Evolutionary conservation across 2,797 vertebrate genomes (phyloP).

Genomic region (Hafferia zeledoni): DNA sequence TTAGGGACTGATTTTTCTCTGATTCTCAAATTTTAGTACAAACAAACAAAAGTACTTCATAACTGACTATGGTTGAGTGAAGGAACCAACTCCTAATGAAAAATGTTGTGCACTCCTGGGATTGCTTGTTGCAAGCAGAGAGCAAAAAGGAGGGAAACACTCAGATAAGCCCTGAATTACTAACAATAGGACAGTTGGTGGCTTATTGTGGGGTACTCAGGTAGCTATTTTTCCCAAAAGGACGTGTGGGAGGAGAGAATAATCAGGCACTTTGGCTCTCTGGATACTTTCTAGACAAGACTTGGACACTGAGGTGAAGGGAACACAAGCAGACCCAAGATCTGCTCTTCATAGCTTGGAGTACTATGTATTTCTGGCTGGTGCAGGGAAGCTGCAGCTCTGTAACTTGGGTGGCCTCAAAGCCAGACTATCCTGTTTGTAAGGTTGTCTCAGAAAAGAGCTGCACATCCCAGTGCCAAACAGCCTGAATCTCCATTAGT

Average conservation of each 20-base stretch:
- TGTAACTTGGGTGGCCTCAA: too few species aligned
- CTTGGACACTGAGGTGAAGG: neutral
- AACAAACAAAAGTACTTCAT: neutral
- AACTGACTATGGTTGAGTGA: neutral
- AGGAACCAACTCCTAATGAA: neutral
- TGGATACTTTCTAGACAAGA: neutral
- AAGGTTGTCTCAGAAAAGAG: neutral
- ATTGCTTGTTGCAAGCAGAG: neutral
- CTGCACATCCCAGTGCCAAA: neutral
- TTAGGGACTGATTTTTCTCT: neutral
- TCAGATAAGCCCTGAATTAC: neutral
- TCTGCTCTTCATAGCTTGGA: neutral
- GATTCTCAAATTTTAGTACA: neutral
- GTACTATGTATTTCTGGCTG: neutral
- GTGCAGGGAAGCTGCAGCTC: neutral
- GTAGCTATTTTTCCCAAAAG: neutral
- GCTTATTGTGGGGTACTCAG: neutral
- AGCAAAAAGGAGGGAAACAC: neutral
- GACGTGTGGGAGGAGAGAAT: accelerated
- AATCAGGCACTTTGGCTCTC: neutral
- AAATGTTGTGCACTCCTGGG: neutral
- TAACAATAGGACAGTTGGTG: neutral
- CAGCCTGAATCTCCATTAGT: neutral
- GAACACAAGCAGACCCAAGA: neutral
- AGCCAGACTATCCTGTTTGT: neutral